Evolutionary conservation across 2,888 invertebrate genomes (phyloP), one percentile per base, ranked within the genome.

Genomic region (Crematogaster levior): DNA sequence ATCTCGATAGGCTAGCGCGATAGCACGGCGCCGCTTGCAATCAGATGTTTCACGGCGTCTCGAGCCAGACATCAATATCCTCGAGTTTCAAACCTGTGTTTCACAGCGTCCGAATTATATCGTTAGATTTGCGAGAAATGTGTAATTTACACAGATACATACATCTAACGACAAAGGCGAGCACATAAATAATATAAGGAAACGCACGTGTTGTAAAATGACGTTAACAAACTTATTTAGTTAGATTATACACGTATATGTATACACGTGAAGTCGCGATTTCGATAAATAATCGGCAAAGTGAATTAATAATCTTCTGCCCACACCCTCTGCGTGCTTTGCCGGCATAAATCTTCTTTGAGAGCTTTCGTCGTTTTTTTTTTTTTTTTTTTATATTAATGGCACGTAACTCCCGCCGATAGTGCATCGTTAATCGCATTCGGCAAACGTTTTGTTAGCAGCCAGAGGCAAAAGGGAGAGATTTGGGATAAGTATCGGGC

Each of bases 11-110:
- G 77, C 58, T 68, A 56, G 24, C 27, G 63, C 82, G 88, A 88
- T 88, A 88, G 85, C 82, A 18, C 74, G 73, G 48, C 82, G 84
- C 63, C 87, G 83, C 84, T 86, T 86, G 85, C 66, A 68, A 85
- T 68, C 82, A 66, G 85, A 82, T 80, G 85, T 83, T 83, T 82
- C 85, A 84, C 72, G 81, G 51, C 30, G 56, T 66, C 65, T 63
- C 68, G 37, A 53, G 30, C 43, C 43, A 56, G 43, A 56, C 53
- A 68, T 46, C 56, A 56, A 79, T 34, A 79, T 0, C 15, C 56
- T 43, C 34, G 56, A 46, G 53, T 21, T 9, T 51, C 48, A 18
- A 51, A 21, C 21, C n/a, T 48, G n/a, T 30, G 15, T 34, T 60
- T 30, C 30, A 18, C 21, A 18, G 24, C 56, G 34, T 77, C 18